phyloP scores from a whole-genome alignment of 2,113 vertebrate species.

The Eublepharis macularius region DNA sequence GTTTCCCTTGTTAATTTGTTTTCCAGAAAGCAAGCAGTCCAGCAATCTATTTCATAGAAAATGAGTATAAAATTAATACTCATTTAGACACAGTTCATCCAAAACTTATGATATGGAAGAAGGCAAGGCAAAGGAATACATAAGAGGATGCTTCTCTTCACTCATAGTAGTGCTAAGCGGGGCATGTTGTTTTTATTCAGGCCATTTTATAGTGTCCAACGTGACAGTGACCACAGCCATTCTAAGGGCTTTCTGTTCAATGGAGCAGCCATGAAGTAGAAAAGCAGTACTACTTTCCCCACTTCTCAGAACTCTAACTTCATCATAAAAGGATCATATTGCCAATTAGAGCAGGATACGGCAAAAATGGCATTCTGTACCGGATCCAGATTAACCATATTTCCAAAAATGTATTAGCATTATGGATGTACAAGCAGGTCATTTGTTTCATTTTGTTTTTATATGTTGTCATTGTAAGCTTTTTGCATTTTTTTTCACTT shows the following conservation, averaged over 20 bases:
- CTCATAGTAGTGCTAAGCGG: neutral
- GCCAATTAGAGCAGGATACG: neutral
- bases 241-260: no score
- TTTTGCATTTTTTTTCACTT: no score
- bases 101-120: neutral
- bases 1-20: neutral
- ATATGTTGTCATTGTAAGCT: no score
- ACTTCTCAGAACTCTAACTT: neutral
- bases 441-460: no score
- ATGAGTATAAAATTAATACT: neutral
- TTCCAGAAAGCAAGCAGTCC: neutral
- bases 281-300: neutral
- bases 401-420: no score
- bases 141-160: neutral
- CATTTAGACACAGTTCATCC: neutral
- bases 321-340: neutral
- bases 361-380: neutral
- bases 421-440: no score
- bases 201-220: neutral
- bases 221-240: no score
- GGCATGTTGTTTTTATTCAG: neutral
- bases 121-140: neutral
- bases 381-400: no score
- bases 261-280: neutral
- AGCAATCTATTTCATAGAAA: neutral